Evolutionary conservation across 2,888 invertebrate genomes (phyloP).

Genomic region (Clepsis dumicolana): DNA sequence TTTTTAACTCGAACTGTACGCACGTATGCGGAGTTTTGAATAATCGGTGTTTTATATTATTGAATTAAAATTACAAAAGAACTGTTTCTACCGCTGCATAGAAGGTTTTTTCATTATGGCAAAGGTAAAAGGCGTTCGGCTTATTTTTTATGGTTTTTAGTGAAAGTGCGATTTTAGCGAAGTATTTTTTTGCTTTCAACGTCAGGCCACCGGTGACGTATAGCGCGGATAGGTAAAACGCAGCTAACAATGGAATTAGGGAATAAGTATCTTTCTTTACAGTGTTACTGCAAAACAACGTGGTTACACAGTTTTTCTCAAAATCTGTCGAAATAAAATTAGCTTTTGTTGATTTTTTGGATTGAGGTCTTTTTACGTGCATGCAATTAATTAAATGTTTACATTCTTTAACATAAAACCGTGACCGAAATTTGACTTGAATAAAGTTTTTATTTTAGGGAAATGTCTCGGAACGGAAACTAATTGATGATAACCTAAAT

Average conservation of each 20-base stretch:
- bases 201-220: constrained; percentile 73
- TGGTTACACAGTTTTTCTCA: background rate
- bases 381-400: background rate
- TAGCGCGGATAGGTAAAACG: constrained; percentile 25
- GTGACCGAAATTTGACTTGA: background rate
- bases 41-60: constrained; percentile 66
- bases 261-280: background rate
- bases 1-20: constrained; percentile 68
- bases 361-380: background rate
- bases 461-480: background rate
- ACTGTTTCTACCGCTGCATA: constrained; percentile 49
- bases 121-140: constrained; percentile 68
- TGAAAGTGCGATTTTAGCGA: constrained; percentile 35
- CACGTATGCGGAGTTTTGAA: constrained; percentile 58
- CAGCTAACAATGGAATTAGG: background rate
- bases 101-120: constrained; percentile 63
- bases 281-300: background rate
- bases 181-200: constrained; percentile 45
- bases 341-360: background rate
- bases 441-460: background rate
- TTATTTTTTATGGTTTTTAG: constrained; percentile 26
- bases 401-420: background rate
- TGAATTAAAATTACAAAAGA: constrained; percentile 62
- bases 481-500: background rate
- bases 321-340: background rate